Conservation (phyloP, 2,113 vertebrate genomes). For the Cyphomyrus plagiostoma region DNA sequence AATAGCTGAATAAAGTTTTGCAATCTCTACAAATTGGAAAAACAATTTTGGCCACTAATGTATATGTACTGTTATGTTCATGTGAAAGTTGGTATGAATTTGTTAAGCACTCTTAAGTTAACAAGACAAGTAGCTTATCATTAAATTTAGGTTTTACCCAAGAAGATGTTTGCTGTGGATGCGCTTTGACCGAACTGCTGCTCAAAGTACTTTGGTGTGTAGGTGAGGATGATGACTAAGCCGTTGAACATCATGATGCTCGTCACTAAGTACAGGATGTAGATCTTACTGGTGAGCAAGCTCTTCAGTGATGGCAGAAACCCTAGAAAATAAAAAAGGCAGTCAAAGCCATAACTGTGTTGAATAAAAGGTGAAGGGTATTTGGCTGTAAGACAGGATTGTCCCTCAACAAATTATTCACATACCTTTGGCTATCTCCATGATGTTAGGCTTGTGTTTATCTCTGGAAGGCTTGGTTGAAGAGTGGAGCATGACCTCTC, state of each 20-base stretch:
- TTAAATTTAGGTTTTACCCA: background rate
- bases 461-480: constrained; percentile 52
- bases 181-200: constrained; percentile 87
- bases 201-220: constrained; percentile 92
- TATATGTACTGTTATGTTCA: background rate
- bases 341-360: background rate
- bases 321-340: constrained; percentile 52
- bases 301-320: constrained; percentile 78
- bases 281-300: constrained; percentile 79
- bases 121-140: background rate
- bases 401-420: background rate
- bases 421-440: constrained; percentile 75
- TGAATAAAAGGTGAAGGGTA: background rate
- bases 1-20: background rate
- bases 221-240: constrained; percentile 91
- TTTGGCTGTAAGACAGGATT: background rate
- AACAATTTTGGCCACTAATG: background rate
- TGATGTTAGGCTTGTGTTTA: constrained; percentile 44
- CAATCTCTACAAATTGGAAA: background rate
- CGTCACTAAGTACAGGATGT: constrained; percentile 73
- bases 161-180: constrained; percentile 69
- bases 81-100: background rate
- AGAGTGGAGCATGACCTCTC: constrained; percentile 61
- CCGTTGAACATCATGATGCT: constrained; percentile 84
- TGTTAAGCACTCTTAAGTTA: background rate